Conservation (phyloP, 2,113 vertebrate species). For the Callipepla californica region DNA sequence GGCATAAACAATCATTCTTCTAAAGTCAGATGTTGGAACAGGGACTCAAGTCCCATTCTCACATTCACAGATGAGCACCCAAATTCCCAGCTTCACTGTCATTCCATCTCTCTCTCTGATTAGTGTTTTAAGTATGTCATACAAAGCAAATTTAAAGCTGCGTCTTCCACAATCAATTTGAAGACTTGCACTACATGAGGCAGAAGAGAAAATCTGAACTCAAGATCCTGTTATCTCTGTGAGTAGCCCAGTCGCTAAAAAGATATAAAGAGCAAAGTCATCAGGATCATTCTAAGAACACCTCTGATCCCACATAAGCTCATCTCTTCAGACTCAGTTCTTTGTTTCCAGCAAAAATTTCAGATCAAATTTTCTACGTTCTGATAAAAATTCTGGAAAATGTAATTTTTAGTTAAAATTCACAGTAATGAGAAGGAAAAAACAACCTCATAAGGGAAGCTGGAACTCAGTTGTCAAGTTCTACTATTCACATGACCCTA, state of each 20-base stretch:
- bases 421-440: background rate
- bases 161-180: background rate
- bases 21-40: background rate
- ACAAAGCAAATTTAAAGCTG: background rate
- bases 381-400: background rate
- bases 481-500: background rate
- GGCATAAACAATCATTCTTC: background rate
- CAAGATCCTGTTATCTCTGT: background rate
- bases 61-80: background rate
- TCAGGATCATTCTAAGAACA: background rate
- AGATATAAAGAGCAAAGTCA: background rate
- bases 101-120: background rate
- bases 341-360: background rate
- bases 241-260: background rate
- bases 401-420: background rate
- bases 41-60: background rate
- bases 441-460: background rate
- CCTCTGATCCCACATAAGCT: background rate
- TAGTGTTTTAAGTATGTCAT: background rate
- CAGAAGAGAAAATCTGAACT: background rate
- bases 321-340: background rate
- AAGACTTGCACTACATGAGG: background rate
- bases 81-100: background rate
- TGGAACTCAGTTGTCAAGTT: background rate
- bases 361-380: background rate